phyloP scores from a whole-genome alignment of 2,113 vertebrate species.

The Petaurus breviceps region DNA sequence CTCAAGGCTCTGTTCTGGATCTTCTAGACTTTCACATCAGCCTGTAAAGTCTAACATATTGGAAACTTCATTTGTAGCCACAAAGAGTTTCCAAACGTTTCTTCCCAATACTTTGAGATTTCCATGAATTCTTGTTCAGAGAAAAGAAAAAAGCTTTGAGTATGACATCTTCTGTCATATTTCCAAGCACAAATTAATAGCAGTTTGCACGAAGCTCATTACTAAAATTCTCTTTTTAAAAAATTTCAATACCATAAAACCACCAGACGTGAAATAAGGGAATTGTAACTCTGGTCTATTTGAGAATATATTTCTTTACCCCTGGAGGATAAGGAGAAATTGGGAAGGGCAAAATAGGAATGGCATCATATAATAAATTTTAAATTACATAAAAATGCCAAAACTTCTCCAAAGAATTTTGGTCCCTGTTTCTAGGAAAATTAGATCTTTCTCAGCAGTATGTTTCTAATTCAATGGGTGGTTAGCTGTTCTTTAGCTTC shows the following conservation, averaged over 20 bases:
- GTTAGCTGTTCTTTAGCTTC: slow-evolving; percentile 32
- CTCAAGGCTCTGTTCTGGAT: background rate
- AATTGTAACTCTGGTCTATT: background rate
- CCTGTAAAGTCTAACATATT: background rate
- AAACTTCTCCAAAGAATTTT: slow-evolving; percentile 11
- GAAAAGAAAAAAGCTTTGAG: background rate
- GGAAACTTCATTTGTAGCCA: background rate
- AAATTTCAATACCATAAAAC: background rate
- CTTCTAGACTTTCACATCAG: background rate
- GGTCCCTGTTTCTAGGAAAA: background rate
- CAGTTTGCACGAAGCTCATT: background rate
- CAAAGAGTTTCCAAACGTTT: background rate
- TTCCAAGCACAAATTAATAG: background rate
- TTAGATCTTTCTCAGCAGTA: background rate
- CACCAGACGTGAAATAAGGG: background rate
- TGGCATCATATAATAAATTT: background rate
- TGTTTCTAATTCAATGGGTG: slow-evolving; percentile 46
- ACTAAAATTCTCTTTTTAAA: background rate
- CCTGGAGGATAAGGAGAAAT: background rate
- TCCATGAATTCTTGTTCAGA: background rate
- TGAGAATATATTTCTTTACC: background rate
- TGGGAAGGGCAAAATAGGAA: background rate
- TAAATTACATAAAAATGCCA: background rate
- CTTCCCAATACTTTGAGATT: background rate
- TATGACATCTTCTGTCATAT: background rate